A percentile compares a stretch with the other conserved stretches of the same genome.
Evolutionary conservation across 92 coral and sea anemone species (phyloP).

Genomic region (Epizoanthus fatuus): DNA sequence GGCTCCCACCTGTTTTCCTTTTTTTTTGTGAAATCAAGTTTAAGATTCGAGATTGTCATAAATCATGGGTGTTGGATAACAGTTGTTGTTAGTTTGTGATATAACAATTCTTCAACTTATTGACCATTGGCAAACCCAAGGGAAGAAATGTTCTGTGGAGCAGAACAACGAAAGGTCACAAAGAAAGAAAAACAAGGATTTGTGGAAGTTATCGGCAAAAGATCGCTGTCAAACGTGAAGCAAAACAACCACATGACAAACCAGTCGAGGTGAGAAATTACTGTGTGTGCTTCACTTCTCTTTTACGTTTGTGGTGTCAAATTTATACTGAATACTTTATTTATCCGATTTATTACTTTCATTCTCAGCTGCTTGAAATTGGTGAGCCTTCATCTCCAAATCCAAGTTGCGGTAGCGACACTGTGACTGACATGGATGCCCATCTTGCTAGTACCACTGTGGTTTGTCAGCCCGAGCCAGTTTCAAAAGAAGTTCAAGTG

Average conservation of each 20-base stretch:
- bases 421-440: neutral
- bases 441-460: neutral
- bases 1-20: too few relatives aligned
- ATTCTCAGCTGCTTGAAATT: neutral
- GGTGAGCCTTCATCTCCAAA: too few relatives aligned
- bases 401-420: neutral
- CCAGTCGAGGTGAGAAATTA: constrained; percentile 21
- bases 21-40: too few relatives aligned
- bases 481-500: constrained; percentile 21
- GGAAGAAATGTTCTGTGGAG: too few relatives aligned
- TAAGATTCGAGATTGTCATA: too few relatives aligned
- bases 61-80: too few relatives aligned
- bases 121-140: too few relatives aligned
- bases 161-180: too few relatives aligned
- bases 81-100: too few relatives aligned
- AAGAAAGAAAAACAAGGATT: neutral
- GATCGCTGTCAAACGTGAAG: neutral
- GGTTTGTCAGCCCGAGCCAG: neutral
- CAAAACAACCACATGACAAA: constrained; percentile 7
- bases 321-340: neutral
- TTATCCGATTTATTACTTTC: constrained; percentile 1
- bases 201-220: neutral
- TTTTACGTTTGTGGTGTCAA: neutral
- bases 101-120: too few relatives aligned
- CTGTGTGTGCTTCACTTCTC: constrained; percentile 3